Base-by-base conservation (phyloP, 2,113 vertebrate species). In the Cochlearius cochlearius region DNA sequence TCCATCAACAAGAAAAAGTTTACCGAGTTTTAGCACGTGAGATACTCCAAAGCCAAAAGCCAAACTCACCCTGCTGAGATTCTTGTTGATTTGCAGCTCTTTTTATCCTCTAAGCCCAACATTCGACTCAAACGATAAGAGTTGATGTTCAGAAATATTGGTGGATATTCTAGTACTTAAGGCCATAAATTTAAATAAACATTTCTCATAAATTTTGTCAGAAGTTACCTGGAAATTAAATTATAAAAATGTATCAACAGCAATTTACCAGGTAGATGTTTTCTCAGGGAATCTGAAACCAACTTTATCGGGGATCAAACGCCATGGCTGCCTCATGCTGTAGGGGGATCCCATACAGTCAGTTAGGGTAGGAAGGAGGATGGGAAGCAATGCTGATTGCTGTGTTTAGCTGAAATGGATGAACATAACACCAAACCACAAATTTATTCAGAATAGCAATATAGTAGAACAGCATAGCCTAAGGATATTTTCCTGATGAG, bases 401-500 rank as follows among this genome's bases (percentile, higher is more conserved):
- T 92, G 47, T 34, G 30, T 63, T 87, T 72, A 91, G 76, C 52
- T 89, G 56, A 89, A 96, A 81, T 27, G 36, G 59, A 92, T 89
- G 47, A 94, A 59, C 71, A 8, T 43, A 92, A 89, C 86, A 78
- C 26, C 64, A 92, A 94, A 79, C 34, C 77, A 93, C 80, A 90
- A 78, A 91, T 14, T 2, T 90, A 78, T 81, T 68, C 52, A 85
- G 80, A 75, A 81, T 34, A 90, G 85, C 45, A 91, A 18, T 47
- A 43, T 2, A 84, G 80, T 60, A 64, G 53, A 87, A 56, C 87
- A 83, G 45, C 74, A 68, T 29, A 91, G 91, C 95, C 93, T 88
- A 52, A 79, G 87, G 95, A 52, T 94, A 94, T 90, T 96, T 91
- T 95, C 74, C 66, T 85, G 52, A 91, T 85, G 84, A 84, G 73